Evolutionary conservation across 2,113 vertebrate species (phyloP).

Genomic region (Callipepla californica): DNA sequence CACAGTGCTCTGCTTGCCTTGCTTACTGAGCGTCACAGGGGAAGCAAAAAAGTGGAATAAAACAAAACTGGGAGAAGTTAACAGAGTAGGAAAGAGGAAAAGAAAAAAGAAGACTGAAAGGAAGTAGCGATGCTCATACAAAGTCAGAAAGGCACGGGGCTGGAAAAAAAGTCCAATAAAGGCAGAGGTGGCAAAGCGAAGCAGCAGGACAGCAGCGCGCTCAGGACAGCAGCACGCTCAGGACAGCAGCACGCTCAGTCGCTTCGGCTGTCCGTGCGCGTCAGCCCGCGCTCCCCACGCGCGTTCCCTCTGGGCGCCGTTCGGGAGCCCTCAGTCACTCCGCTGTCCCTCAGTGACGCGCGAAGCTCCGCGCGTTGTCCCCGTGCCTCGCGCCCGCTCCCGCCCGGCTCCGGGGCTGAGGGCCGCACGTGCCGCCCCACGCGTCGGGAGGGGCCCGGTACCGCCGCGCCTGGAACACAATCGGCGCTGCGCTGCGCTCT

Average conservation of each 20-base stretch:
- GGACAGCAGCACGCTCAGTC: fast-evolving
- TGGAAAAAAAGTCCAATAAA: fast-evolving
- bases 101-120: not conserved
- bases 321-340: fast-evolving
- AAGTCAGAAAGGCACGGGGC: not conserved
- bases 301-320: not conserved
- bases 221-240: fast-evolving
- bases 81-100: not conserved
- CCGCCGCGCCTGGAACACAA: fast-evolving
- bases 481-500: fast-evolving
- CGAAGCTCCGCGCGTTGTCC: too few species aligned
- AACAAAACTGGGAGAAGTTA: fast-evolving
- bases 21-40: not conserved
- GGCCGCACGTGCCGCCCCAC: too few species aligned
- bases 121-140: not conserved
- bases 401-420: too few species aligned
- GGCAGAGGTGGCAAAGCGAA: not conserved
- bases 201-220: too few species aligned
- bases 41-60: not conserved
- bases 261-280: not conserved
- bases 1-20: not conserved
- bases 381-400: too few species aligned
- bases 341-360: too few species aligned
- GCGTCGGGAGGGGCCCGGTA: fast-evolving
- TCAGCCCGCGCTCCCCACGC: not conserved